Percentiles rank a stretch among this genome's conserved stretches.
Conservation (phyloP, 1,140 invertebrate genomes). For the Danaus plexippus region DNA sequence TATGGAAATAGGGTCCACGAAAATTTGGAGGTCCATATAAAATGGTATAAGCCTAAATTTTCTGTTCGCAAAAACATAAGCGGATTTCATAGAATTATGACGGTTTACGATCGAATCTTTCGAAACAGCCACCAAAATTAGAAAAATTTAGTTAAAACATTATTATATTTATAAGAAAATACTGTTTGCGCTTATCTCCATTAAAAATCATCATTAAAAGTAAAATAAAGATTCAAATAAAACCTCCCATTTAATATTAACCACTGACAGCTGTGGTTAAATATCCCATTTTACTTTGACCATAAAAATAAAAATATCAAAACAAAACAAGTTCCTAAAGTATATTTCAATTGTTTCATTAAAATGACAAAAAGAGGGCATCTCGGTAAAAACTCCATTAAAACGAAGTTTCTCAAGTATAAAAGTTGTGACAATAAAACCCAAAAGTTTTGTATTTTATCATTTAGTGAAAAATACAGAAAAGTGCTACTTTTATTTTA, state of each 20-base stretch:
- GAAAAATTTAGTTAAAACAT: no score
- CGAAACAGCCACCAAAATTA: conserved; percentile 5
- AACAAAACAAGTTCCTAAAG: conserved; percentile 13
- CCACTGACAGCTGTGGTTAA: neutral
- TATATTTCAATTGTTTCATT: conserved; percentile 25
- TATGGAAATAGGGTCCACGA: conserved; percentile 19
- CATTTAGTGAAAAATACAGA: conserved; percentile 24
- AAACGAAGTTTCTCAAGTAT: conserved; percentile 26
- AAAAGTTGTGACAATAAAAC: conserved; percentile 30
- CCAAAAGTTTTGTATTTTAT: conserved; percentile 28
- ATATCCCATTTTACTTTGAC: conserved; percentile 9
- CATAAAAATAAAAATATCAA: conserved; percentile 10
- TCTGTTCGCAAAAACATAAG: conserved; percentile 20
- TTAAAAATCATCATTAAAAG: no score
- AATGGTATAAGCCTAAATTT: conserved; percentile 20
- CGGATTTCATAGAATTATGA: conserved; percentile 14
- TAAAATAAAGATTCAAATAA: no score
- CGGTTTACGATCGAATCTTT: conserved; percentile 12
- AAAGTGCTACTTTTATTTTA: conserved; percentile 21
- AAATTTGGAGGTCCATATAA: conserved; percentile 16
- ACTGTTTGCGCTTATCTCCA: no score
- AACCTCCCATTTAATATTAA: no score
- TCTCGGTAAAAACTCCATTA: conserved; percentile 28
- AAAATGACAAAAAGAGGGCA: conserved; percentile 20
- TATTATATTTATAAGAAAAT: no score